Evolutionary conservation across 2,888 invertebrate species (phyloP).

Genomic region (Loripinus fragilis): DNA sequence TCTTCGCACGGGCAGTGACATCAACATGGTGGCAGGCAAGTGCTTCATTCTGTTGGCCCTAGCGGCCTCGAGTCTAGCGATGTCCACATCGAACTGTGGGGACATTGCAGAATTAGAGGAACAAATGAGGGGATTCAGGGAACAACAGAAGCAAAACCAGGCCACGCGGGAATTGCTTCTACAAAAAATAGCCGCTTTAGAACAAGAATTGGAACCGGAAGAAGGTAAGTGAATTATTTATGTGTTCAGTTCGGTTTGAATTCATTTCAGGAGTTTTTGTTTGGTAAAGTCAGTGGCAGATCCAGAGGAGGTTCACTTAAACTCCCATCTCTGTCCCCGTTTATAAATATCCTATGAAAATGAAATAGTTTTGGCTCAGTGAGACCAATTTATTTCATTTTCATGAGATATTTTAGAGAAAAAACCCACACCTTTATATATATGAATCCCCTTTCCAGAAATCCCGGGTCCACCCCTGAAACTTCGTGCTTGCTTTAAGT

Average conservation of each 20-base stretch:
- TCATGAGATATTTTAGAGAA: too few relatives aligned
- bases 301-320: too few relatives aligned
- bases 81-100: slow-evolving; percentile 25
- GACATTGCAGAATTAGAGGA: slow-evolving; percentile 23
- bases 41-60: slow-evolving; percentile 53
- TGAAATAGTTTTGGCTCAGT: too few relatives aligned
- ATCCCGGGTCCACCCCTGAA: too few relatives aligned
- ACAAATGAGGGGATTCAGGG: slow-evolving; percentile 4
- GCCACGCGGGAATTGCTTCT: slow-evolving; percentile 26
- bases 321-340: too few relatives aligned
- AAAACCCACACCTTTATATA: too few relatives aligned
- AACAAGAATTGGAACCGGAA: slow-evolving; percentile 47
- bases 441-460: too few relatives aligned
- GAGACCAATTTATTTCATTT: too few relatives aligned
- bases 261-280: too few relatives aligned
- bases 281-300: too few relatives aligned
- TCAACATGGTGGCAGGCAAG: slow-evolving; percentile 55
- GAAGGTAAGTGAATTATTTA: slow-evolving; percentile 41
- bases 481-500: too few relatives aligned
- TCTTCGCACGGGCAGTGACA: slow-evolving; percentile 9
- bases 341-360: too few relatives aligned
- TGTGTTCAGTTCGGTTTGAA: not conserved
- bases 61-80: slow-evolving; percentile 44
- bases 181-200: slow-evolving; percentile 35
- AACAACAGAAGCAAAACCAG: slow-evolving; percentile 32